Evolutionary conservation across 2,113 vertebrate species (phyloP).

Genomic region (Poicephalus gulielmi): DNA sequence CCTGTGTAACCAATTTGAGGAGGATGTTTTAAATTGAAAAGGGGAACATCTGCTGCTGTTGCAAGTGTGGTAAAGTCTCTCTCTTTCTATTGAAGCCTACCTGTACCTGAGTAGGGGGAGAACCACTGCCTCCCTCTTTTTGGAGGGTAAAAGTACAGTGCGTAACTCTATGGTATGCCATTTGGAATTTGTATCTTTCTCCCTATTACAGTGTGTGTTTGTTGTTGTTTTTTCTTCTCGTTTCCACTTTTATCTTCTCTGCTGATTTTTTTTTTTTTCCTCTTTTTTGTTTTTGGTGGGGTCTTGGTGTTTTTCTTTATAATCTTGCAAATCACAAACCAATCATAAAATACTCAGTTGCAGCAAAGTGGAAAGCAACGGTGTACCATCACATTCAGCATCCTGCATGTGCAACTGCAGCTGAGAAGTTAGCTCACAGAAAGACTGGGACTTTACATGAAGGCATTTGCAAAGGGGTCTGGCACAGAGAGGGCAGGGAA

Average conservation of each 20-base stretch:
- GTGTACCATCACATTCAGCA: not conserved
- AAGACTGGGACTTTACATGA: not conserved
- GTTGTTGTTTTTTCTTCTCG: not conserved
- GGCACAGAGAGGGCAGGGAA: not conserved
- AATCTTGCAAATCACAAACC: not conserved
- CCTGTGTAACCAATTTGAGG: not conserved
- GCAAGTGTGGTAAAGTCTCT: slow-evolving; percentile 72
- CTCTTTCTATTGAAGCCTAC: slow-evolving; percentile 77
- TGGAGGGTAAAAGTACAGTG: slow-evolving; percentile 76
- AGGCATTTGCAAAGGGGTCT: not conserved
- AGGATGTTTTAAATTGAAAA: slow-evolving; percentile 18
- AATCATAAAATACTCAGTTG: not conserved
- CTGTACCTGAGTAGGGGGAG: slow-evolving; percentile 74
- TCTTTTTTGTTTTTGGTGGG: not conserved
- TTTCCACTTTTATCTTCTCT: slow-evolving; percentile 40
- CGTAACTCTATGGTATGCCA: slow-evolving; percentile 74
- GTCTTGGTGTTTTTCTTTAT: not conserved
- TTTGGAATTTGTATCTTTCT: slow-evolving; percentile 69
- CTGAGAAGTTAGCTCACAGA: not conserved
- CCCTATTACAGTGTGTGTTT: slow-evolving; percentile 26
- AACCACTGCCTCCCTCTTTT: slow-evolving; percentile 74
- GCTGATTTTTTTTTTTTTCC: not conserved
- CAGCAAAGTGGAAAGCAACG: not conserved
- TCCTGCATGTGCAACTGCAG: not conserved
- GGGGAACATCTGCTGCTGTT: slow-evolving; percentile 42